Percentiles rank a stretch among this genome's conserved stretches.
Evolutionary conservation across 2,888 invertebrate genomes (phyloP).

Genomic region (Caenorhabditis uteleia): DNA sequence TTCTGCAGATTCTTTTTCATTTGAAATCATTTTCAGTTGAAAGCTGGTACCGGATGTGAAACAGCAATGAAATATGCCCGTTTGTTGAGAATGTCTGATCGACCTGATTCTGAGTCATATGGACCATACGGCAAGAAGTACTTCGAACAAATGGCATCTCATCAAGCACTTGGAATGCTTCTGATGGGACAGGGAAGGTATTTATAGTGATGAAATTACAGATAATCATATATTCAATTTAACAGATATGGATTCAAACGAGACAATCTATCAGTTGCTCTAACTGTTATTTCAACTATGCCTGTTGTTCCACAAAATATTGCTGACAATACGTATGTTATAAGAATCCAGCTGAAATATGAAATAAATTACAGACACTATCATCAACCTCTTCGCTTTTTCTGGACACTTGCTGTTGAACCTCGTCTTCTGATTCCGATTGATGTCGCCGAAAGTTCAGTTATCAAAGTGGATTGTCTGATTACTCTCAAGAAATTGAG

Average conservation of each 20-base stretch:
- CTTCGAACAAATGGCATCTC: constrained; percentile 91
- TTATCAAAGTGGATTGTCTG: constrained; percentile 31
- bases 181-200: constrained; percentile 91
- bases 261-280: constrained; percentile 84
- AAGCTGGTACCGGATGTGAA: constrained; percentile 31
- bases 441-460: constrained; percentile 76
- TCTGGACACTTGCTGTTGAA: constrained; percentile 92
- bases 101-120: constrained; percentile 26
- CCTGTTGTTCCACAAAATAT: constrained; percentile 96
- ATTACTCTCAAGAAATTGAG: constrained; percentile 18
- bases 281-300: constrained; percentile 89
- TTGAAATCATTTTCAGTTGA: too few relatives aligned
- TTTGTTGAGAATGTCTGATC: constrained; percentile 15
- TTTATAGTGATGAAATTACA: background rate
- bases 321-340: constrained; percentile 85
- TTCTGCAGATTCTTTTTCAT: too few relatives aligned
- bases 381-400: constrained; percentile 91
- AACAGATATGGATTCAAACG: constrained; percentile 73
- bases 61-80: constrained; percentile 24
- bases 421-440: constrained; percentile 86
- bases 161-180: constrained; percentile 89
- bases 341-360: background rate
- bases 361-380: constrained; percentile 80
- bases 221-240: background rate
- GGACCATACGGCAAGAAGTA: constrained; percentile 79